Evolutionary conservation across 2,888 invertebrate species (phyloP), one percentile per base, ranked within the genome.

Genomic region (Ditylenchus weischeri): DNA sequence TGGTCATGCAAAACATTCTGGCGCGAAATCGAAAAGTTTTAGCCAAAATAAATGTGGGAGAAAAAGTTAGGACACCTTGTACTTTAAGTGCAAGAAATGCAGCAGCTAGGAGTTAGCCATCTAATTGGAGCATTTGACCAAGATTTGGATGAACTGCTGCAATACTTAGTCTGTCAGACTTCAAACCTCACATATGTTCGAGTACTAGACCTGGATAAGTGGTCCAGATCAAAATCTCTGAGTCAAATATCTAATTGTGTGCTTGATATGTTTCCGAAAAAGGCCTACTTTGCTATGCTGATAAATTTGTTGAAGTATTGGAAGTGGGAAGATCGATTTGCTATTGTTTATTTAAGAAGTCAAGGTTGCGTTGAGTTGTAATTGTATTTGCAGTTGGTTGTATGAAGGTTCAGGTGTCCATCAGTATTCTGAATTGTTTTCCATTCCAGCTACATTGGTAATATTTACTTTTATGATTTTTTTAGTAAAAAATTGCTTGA

Each of bases 41-140:
- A 5, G 3, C 29, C 5, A 29, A 29, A 29, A 29, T 29, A 29
- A 29, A 29, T 5, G 5, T 4, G 29, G 29, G n/a, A n/a, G n/a
- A n/a, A n/a, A n/a, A n/a, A n/a, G n/a, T 6, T 38, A 8, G 38
- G 38, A 38, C 6, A 38, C 11, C 11, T 8, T 38, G 11, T 13
- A 3, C 8, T 43, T 43, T 43, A 43, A 65, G 66, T 65, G 3
- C 36, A 19, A 11, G 21, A 38, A 62, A 35, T 65, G n/a, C 36
- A 65, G 18, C 35, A 13, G 15, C 7, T 50, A n/a, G 74, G 71
- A n/a, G 69, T 77, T 1, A 62, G 69, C 5, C 66, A 74, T 4
- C 64, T 78, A 4, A 75, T 78, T 59, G 78, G 78, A 8, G 75
- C 75, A 0, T 70, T 71, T 19, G 69, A 72, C 54, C 47, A 72